A percentile compares a stretch with the other conserved stretches of the same genome.
Evolutionary conservation across 2,113 vertebrate genomes (phyloP).

Genomic region (Pluvialis apricaria): DNA sequence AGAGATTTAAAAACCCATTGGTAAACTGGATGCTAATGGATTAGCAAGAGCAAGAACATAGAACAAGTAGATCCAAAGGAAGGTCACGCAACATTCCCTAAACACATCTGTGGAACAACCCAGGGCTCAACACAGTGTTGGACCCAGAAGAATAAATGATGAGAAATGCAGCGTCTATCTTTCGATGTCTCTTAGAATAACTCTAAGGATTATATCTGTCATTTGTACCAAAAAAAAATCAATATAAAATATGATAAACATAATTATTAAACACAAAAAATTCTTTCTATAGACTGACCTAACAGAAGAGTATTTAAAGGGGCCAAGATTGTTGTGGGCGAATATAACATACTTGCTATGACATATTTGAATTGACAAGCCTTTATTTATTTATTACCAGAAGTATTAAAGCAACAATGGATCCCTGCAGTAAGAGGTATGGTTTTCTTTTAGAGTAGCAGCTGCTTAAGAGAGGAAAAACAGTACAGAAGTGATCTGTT

Average conservation of each 20-base stretch:
- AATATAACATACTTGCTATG: background rate
- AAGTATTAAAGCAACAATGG: background rate
- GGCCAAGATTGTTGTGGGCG: background rate
- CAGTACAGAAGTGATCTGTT: background rate
- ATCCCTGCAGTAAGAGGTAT: background rate
- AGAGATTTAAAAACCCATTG: background rate
- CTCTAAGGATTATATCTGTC: background rate
- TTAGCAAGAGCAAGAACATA: background rate
- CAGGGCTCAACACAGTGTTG: background rate
- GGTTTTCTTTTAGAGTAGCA: background rate
- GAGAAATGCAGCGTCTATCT: background rate
- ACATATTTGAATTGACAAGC: background rate
- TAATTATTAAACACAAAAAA: background rate
- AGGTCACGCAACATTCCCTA: background rate
- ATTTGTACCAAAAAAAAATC: background rate
- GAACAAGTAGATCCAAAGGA: background rate
- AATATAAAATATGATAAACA: background rate
- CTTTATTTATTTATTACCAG: background rate
- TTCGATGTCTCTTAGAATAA: background rate
- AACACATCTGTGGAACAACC: background rate
- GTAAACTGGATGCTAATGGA: background rate
- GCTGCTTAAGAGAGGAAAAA: background rate
- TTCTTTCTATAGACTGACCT: background rate
- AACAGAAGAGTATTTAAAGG: background rate
- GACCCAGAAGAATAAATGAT: background rate